Conservation (phyloP, 2,888 invertebrate genomes). For the Ommatoiulus sabulosus region DNA sequence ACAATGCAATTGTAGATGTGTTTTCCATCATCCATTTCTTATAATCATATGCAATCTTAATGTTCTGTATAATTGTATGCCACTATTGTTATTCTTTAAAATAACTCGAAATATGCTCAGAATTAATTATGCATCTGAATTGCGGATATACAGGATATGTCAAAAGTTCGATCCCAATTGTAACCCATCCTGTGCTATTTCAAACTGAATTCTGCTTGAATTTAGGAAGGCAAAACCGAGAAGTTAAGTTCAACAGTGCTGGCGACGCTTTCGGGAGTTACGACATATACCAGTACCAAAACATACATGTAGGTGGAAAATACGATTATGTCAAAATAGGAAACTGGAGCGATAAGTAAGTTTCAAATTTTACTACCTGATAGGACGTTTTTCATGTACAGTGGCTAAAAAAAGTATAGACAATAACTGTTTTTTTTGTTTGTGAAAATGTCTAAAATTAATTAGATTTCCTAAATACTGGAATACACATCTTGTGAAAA, state of each 20-base stretch:
- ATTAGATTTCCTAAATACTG: too few species aligned
- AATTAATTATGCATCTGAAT: background rate
- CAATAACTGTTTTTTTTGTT: too few species aligned
- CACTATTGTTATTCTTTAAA: background rate
- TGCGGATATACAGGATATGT: background rate
- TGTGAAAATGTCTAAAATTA: too few species aligned
- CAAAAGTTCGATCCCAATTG: background rate
- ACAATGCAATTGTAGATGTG: background rate
- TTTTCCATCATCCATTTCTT: background rate
- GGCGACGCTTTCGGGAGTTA: constrained; percentile 79
- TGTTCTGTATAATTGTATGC: background rate
- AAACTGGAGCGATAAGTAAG: constrained; percentile 71
- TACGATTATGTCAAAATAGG: constrained; percentile 74
- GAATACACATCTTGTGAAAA: too few species aligned
- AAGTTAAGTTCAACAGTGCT: constrained; percentile 74
- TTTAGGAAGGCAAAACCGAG: constrained; percentile 70
- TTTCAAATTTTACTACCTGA: too few species aligned
- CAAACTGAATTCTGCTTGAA: background rate
- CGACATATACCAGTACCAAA: constrained; percentile 78
- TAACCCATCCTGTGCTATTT: too few species aligned
- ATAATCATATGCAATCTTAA: constrained; percentile 48
- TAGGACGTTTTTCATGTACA: too few species aligned
- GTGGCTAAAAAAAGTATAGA: too few species aligned
- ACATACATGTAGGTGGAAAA: constrained; percentile 67
- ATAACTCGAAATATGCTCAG: background rate